Evolutionary conservation across 2,797 vertebrate species (phyloP).

Genomic region (Acipenser ruthenus): DNA sequence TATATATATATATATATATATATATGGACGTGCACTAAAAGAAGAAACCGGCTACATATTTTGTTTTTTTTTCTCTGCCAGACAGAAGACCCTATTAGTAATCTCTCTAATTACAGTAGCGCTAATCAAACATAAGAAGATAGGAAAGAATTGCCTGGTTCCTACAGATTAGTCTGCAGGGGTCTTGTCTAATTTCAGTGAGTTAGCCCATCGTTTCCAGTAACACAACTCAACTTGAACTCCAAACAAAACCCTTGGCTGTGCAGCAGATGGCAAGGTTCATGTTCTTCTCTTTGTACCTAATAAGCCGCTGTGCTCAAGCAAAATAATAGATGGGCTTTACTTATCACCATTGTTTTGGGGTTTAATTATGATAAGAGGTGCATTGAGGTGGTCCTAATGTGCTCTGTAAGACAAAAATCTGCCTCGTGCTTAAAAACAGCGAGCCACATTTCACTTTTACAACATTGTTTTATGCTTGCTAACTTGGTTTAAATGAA

Average conservation of each 20-base stretch:
- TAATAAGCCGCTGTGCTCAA: constrained; percentile 39
- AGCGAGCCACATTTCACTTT: too few species aligned
- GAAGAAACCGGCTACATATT: background rate
- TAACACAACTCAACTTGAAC: constrained; percentile 30
- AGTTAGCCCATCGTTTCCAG: constrained; percentile 46
- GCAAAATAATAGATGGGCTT: constrained; percentile 24
- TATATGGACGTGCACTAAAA: constrained; percentile 22
- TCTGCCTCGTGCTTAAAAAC: too few species aligned
- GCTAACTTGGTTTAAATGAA: too few species aligned
- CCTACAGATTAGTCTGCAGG: constrained; percentile 59
- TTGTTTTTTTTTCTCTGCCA: constrained; percentile 39
- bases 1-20: background rate
- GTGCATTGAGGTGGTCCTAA: background rate
- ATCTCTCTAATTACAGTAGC: constrained; percentile 67
- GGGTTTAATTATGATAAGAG: background rate
- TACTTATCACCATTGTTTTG: background rate
- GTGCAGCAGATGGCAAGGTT: constrained; percentile 75
- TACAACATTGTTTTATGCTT: too few species aligned
- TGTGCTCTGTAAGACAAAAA: background rate
- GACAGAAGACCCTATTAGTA: constrained; percentile 36
- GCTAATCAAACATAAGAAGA: constrained; percentile 67
- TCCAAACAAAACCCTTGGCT: constrained; percentile 54
- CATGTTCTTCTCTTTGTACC: constrained; percentile 39
- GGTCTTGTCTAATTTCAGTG: constrained; percentile 56
- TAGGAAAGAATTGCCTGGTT: constrained; percentile 56